Conservation (phyloP, 2,888 invertebrate species). For the Cryptophagus acutangulus region DNA sequence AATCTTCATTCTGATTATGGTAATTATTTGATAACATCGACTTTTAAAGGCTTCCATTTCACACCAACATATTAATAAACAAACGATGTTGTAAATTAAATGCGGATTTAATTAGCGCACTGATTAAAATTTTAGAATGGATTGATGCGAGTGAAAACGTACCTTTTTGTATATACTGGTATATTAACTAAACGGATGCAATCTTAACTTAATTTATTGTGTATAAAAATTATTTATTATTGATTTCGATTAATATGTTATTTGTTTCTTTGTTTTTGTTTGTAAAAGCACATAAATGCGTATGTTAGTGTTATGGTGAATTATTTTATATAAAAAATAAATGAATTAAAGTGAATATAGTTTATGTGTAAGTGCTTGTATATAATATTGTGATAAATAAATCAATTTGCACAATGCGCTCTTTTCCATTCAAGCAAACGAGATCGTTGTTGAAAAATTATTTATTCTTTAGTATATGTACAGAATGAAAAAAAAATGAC, state of each 20-base stretch:
- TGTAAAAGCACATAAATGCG: conserved; percentile 30
- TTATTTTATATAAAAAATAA: conserved; percentile 39
- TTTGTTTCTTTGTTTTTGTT: too few species aligned
- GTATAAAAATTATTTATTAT: conserved; percentile 13
- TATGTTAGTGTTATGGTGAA: conserved; percentile 38
- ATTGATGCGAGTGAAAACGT: conserved; percentile 7
- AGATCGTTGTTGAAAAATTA: too few species aligned
- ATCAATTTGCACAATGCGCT: conserved; percentile 47
- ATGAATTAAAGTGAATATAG: conserved; percentile 36
- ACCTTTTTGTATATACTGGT: conserved; percentile 19
- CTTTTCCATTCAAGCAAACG: too few species aligned
- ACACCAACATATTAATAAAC: too few species aligned
- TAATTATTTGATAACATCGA: too few species aligned
- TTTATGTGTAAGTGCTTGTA: conserved; percentile 48
- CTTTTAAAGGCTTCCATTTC: too few species aligned
- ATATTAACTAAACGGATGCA: background rate
- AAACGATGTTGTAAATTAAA: too few species aligned
- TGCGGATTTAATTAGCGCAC: too few species aligned
- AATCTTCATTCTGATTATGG: too few species aligned
- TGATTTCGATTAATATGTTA: conserved; percentile 27
- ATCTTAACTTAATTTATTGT: too few species aligned
- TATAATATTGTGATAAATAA: conserved; percentile 50
- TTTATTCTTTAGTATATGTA: too few species aligned
- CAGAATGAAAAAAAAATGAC: too few species aligned
- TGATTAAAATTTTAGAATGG: conserved; percentile 15